A percentile compares a stretch with the other conserved stretches of the same genome.
Evolutionary conservation across 2,797 vertebrate species (phyloP).

Genomic region (Smutsia temminckii): DNA sequence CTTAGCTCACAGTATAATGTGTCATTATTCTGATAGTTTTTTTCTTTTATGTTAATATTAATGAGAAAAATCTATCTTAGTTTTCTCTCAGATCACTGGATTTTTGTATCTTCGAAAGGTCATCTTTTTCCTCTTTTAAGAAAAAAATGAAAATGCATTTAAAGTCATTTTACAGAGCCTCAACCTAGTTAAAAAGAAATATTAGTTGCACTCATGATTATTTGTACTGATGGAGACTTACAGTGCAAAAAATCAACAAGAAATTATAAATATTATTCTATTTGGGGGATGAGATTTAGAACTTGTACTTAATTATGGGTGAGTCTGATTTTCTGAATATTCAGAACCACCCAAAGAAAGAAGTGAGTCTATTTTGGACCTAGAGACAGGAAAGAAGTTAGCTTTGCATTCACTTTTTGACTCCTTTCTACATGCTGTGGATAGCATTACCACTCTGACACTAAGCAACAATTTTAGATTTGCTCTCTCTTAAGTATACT

Average conservation of each 20-base stretch:
- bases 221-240: background rate
- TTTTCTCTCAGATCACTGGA: background rate
- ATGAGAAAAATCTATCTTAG: background rate
- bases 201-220: background rate
- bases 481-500: background rate
- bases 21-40: background rate
- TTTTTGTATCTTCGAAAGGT: background rate
- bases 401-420: background rate
- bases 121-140: background rate
- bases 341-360: background rate
- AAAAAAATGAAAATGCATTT: background rate
- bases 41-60: conserved; percentile 37
- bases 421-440: background rate
- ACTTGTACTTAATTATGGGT: background rate
- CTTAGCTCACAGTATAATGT: background rate
- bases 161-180: conserved; percentile 33
- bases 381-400: background rate
- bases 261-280: background rate
- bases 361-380: background rate
- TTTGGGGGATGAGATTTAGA: background rate
- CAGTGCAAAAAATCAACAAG: background rate
- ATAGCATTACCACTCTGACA: background rate
- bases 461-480: background rate
- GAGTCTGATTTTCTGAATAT: background rate
- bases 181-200: background rate